phyloP scores from a whole-genome alignment of 2,888 invertebrate species.

The Odontocolon sp. region DNA sequence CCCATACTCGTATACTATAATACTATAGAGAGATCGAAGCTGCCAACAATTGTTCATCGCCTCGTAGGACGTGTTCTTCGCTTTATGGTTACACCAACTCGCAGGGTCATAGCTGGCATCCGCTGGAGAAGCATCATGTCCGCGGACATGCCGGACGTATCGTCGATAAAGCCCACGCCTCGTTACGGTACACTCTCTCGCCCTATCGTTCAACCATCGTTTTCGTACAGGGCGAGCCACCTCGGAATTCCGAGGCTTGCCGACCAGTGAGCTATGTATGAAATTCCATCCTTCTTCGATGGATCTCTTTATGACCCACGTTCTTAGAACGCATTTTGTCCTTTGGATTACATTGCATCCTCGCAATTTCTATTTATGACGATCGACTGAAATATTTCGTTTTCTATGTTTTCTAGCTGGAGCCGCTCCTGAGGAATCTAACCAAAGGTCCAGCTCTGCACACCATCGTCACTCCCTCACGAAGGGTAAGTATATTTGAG shows the following conservation, averaged over 20 bases:
- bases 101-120: constrained; percentile 9
- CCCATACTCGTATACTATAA: constrained; percentile 11
- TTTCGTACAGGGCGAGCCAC: constrained; percentile 10
- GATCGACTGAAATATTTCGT: neutral
- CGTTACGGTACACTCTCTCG: constrained; percentile 34
- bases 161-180: constrained; percentile 52
- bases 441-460: constrained; percentile 80
- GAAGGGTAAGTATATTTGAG: constrained; percentile 74
- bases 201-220: constrained; percentile 6
- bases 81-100: constrained; percentile 8
- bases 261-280: constrained; percentile 31
- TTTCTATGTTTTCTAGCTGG: constrained; percentile 76
- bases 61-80: neutral
- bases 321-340: neutral
- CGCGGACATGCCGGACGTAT: constrained; percentile 54
- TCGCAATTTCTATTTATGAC: neutral
- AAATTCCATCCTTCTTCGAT: constrained; percentile 46
- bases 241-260: constrained; percentile 30
- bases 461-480: constrained; percentile 80
- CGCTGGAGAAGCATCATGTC: constrained; percentile 22
- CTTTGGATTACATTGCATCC: neutral
- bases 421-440: constrained; percentile 81
- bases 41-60: constrained; percentile 4
- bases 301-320: constrained; percentile 22
- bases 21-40: neutral